These are phyloP conservation scores for Diabrotica virgifera DNA, from an alignment of 1,140 invertebrate genomes.

Conservation along the genomic window DNA sequence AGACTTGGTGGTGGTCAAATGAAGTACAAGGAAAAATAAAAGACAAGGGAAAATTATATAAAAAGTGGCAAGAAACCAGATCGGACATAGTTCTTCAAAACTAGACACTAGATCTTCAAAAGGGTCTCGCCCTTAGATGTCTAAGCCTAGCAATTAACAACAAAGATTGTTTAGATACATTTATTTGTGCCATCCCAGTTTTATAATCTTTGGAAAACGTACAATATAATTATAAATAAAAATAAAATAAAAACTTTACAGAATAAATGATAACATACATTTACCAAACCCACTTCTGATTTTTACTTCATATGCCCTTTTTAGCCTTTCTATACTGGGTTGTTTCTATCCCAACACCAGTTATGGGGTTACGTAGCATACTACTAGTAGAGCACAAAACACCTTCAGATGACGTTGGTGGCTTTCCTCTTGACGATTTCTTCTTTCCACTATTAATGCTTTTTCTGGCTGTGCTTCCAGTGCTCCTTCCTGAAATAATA, in stretches of 20 bases:
- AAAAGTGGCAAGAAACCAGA: too few species aligned
- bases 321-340: conserved; percentile 24
- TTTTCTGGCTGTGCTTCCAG: background rate
- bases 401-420: background rate
- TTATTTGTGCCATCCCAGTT: too few species aligned
- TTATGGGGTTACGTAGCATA: conserved; percentile 38
- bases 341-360: conserved; percentile 34
- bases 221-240: background rate
- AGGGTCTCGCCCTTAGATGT: too few species aligned
- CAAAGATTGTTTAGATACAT: too few species aligned
- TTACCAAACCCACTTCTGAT: conserved; percentile 33
- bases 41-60: too few species aligned
- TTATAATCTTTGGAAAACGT: background rate
- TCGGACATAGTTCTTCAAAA: too few species aligned
- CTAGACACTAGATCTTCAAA: too few species aligned
- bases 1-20: too few species aligned
- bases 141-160: too few species aligned
- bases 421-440: conserved; percentile 9
- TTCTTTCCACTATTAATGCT: background rate
- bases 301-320: conserved; percentile 19
- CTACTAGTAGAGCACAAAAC: conserved; percentile 28
- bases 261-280: background rate
- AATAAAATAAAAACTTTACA: background rate
- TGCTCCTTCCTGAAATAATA: background rate
- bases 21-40: too few species aligned